A percentile compares a stretch with the other conserved stretches of the same genome.
Conservation (phyloP, 2,888 invertebrate species). For the Eupithecia tripunctaria region DNA sequence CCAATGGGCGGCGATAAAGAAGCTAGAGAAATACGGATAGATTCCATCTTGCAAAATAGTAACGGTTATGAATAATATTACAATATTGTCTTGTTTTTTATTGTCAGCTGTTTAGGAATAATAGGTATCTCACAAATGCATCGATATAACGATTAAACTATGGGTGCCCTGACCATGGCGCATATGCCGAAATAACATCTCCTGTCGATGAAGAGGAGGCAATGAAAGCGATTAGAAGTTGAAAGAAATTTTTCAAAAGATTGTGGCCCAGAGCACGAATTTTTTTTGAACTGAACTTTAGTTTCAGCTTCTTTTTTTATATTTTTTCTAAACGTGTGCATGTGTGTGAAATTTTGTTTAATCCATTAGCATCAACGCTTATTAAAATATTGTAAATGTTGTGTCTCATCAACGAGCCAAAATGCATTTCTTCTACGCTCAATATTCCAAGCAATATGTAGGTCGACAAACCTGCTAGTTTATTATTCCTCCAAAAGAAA, state of each 20-base stretch:
- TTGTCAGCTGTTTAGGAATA: neutral
- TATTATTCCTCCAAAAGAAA: slow-evolving; percentile 1
- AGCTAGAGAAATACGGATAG: slow-evolving; percentile 39
- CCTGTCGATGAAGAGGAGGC: too few relatives aligned
- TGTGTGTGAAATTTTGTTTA: too few relatives aligned
- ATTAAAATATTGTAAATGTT: neutral
- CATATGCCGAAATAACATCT: too few relatives aligned
- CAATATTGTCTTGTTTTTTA: slow-evolving; percentile 11
- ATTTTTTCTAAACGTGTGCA: too few relatives aligned
- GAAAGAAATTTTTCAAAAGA: too few relatives aligned
- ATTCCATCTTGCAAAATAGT: slow-evolving; percentile 38
- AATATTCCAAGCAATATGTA: neutral
- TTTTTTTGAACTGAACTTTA: too few relatives aligned
- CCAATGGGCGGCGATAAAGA: slow-evolving; percentile 45
- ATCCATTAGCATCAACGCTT: neutral
- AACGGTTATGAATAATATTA: slow-evolving; percentile 26
- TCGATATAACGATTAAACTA: neutral
- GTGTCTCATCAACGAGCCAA: neutral
- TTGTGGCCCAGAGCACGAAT: too few relatives aligned
- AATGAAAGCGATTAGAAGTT: too few relatives aligned
- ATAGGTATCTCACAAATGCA: neutral
- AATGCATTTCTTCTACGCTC: neutral
- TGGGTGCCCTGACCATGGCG: too few relatives aligned
- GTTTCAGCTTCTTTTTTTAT: too few relatives aligned
- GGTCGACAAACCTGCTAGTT: neutral